Evolutionary conservation across 1,140 invertebrate species (phyloP).

Genomic region (Aphelenchoides fujianensis): DNA sequence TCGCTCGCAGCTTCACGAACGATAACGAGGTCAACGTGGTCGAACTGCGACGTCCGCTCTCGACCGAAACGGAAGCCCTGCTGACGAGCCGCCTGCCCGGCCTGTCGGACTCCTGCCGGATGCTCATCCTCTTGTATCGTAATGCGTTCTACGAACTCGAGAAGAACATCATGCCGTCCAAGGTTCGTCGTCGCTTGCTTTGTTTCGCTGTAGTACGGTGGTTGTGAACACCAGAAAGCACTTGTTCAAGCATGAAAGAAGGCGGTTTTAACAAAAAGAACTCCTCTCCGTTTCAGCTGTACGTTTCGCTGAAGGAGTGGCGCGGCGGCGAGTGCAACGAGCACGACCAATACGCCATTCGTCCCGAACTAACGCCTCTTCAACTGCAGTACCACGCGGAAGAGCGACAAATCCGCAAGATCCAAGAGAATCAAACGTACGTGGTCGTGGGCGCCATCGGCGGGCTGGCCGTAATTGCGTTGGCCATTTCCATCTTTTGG

Average conservation of each 20-base stretch:
- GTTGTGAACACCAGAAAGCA: too few relatives aligned
- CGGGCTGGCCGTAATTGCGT: slow-evolving; percentile 47
- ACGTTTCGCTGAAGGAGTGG: background rate
- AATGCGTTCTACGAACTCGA: slow-evolving; percentile 28
- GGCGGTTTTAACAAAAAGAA: too few relatives aligned
- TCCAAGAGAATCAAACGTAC: slow-evolving; percentile 42
- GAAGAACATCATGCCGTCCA: slow-evolving; percentile 21
- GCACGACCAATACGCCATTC: slow-evolving; percentile 27
- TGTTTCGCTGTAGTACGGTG: background rate
- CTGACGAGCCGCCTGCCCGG: slow-evolving; percentile 26
- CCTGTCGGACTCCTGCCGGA: slow-evolving; percentile 29
- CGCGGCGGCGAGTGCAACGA: slow-evolving; percentile 1
- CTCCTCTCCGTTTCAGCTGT: too few relatives aligned
- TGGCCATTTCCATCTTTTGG: slow-evolving; percentile 53
- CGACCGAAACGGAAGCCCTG: slow-evolving; percentile 27
- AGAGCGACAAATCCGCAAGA: slow-evolving; percentile 34
- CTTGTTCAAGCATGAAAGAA: too few relatives aligned
- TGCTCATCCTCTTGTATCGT: slow-evolving; percentile 31
- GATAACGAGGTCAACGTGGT: slow-evolving; percentile 17
- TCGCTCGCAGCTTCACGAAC: slow-evolving; percentile 21
- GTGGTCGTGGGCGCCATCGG: slow-evolving; percentile 46
- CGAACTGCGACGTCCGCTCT: slow-evolving; percentile 27
- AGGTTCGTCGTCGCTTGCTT: slow-evolving; percentile 21
- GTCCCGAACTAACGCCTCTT: slow-evolving; percentile 32
- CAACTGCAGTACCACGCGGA: slow-evolving; percentile 45